Evolutionary conservation across 2,113 vertebrate genomes (phyloP), one percentile per base, ranked within the genome.

Genomic region (Pampusana beccarii): DNA sequence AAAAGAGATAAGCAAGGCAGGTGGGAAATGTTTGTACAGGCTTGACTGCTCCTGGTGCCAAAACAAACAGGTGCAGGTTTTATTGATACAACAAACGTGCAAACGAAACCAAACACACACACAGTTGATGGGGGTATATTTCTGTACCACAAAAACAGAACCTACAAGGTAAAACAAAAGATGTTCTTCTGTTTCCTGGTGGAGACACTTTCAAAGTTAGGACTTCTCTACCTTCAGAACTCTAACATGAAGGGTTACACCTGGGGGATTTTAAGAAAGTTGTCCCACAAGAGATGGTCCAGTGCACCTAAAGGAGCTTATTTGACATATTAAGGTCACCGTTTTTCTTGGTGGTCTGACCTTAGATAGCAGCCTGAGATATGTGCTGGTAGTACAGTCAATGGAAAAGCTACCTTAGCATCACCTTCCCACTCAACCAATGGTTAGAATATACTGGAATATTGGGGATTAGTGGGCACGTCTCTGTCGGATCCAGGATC

Each of bases 21-120:
- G 98, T 97, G 96, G 97, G 87, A 97, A 97, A 94, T 79, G 93
- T 53, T 94, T 95, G 77, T 70, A 17, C 24, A 86, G 90, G 90
- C 80, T 51, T 93, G 91, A 81, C 78, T 92, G 64, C 79, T 97
- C 71, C 89, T 69, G 31, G 54, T 97, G 97, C 98, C 97, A 98
- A 91, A 97, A 97, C 77, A 97, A 98, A 97, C 98, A 98, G 97
- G 97, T 98, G 98, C 81, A 92, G 89, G 53, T 96, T 98, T 97
- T 98, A 97, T 88, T 95, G 93, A 96, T 61, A 81, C 80, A 97
- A 96, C 93, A 97, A 87, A 94, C 80, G 70, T 12, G 23, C 92
- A 95, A 97, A 95, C 86, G 93, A 97, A 97, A 60, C 87, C 95
- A 97, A 90, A 95, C 86, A 97, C 96, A 96, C 9, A 91, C 66